These are phyloP conservation scores for Dendroctonus ponderosae DNA, from an alignment of 1,140 invertebrate genomes.

Conservation along the genomic window DNA sequence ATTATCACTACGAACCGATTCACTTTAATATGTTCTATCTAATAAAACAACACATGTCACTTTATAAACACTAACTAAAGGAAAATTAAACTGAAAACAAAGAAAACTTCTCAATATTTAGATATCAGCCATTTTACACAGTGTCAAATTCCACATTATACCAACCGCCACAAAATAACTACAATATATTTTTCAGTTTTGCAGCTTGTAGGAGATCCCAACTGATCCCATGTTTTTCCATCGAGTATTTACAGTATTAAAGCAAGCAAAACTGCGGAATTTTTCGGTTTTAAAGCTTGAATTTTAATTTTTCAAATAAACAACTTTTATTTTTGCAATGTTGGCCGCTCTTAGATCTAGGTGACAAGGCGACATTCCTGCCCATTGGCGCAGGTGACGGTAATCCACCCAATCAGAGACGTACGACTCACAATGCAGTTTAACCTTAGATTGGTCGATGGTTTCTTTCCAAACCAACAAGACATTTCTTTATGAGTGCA, in stretches of 20 bases:
- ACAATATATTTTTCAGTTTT: background rate
- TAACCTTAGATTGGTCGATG: too few species aligned
- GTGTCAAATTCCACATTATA: slow-evolving; percentile 51
- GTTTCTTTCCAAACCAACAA: too few species aligned
- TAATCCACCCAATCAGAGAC: too few species aligned
- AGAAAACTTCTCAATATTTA: slow-evolving; percentile 50
- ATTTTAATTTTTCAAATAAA: background rate
- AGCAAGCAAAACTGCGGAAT: background rate
- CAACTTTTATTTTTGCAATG: slow-evolving; percentile 7
- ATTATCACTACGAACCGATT: slow-evolving; percentile 10
- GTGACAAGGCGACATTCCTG: slow-evolving; percentile 16
- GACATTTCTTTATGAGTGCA: too few species aligned
- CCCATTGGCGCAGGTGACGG: slow-evolving; percentile 5
- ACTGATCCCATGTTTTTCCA: background rate
- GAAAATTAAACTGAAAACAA: slow-evolving; percentile 50
- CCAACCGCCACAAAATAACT: slow-evolving; percentile 43
- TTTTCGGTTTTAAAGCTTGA: background rate
- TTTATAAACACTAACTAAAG: slow-evolving; percentile 26
- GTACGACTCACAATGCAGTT: too few species aligned
- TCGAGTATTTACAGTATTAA: background rate
- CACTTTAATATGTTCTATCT: background rate
- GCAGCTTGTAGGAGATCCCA: background rate
- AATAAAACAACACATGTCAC: slow-evolving; percentile 5
- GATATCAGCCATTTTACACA: slow-evolving; percentile 51
- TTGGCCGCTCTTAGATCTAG: background rate